Conservation (phyloP, 2,113 vertebrate species). For the Scomber colias region DNA sequence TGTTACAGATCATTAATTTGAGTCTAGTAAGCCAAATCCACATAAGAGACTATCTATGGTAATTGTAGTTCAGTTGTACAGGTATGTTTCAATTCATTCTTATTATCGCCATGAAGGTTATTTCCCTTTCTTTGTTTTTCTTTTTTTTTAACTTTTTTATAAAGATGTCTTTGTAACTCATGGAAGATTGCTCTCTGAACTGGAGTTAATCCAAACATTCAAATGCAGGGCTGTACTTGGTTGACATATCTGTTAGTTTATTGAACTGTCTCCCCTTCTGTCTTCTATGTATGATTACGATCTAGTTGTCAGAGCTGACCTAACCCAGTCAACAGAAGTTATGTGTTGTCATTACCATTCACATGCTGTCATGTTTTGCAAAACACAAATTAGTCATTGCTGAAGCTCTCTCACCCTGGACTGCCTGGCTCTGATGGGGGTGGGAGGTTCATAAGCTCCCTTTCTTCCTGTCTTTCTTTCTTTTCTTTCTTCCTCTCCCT, state of each 20-base stretch:
- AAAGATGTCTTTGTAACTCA: background rate
- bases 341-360: slow-evolving; percentile 38
- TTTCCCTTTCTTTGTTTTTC: background rate
- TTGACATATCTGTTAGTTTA: slow-evolving; percentile 11
- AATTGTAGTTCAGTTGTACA: too few relatives aligned
- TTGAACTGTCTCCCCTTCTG: slow-evolving; percentile 9
- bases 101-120: background rate
- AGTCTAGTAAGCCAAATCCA: too few relatives aligned
- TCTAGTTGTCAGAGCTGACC: slow-evolving; percentile 25
- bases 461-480: background rate
- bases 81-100: background rate
- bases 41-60: too few relatives aligned
- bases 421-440: background rate
- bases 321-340: background rate
- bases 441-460: slow-evolving; percentile 30
- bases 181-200: background rate
- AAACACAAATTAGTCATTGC: slow-evolving; percentile 27
- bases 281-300: slow-evolving; percentile 5
- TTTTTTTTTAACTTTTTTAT: background rate
- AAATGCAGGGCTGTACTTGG: background rate
- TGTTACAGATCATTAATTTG: background rate
- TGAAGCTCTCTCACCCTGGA: background rate
- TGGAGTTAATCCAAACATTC: background rate
- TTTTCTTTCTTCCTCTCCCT: background rate
- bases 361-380: slow-evolving; percentile 25